Evolutionary conservation across 30 jellyfish, hydroid and myxozoan genomes (phyloP).

Genomic region (Nemopilema nomurai): DNA sequence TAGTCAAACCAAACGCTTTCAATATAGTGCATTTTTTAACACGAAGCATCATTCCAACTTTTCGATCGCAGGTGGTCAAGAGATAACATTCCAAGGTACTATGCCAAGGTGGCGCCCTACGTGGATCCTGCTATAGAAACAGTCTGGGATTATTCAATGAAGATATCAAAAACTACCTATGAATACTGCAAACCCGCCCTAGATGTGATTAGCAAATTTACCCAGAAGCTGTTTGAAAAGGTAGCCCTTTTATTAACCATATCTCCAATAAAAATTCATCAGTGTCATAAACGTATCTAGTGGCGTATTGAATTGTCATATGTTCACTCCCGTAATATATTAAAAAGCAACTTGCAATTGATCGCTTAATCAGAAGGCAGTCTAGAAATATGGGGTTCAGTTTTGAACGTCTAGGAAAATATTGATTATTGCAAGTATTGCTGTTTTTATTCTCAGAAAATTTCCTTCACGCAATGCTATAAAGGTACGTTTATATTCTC

Average conservation of each 20-base stretch:
- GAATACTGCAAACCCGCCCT: slow-evolving; percentile 71
- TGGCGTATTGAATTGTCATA: neutral
- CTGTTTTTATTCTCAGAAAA: too few species aligned
- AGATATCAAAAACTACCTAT: slow-evolving; percentile 25
- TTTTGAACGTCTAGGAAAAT: too few species aligned
- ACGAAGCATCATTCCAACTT: neutral
- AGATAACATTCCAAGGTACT: slow-evolving; percentile 17
- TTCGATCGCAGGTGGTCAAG: neutral
- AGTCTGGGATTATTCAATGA: slow-evolving; percentile 31
- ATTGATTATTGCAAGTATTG: too few species aligned
- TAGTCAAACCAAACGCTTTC: too few species aligned
- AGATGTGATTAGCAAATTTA: slow-evolving; percentile 25
- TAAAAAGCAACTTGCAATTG: too few species aligned
- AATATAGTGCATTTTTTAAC: too few species aligned
- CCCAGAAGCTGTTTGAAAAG: slow-evolving; percentile 66
- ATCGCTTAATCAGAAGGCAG: too few species aligned
- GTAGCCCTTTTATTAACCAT: slow-evolving; percentile 13
- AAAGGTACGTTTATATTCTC: too few species aligned
- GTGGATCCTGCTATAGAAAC: slow-evolving; percentile 78
- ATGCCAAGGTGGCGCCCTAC: slow-evolving; percentile 66
- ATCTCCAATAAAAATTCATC: neutral
- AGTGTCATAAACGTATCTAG: neutral
- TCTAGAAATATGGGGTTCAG: too few species aligned
- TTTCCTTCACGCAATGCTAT: too few species aligned
- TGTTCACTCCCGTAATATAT: neutral